A percentile compares a stretch with the other conserved stretches of the same genome.
Evolutionary conservation across 1,140 invertebrate genomes (phyloP).

Genomic region (Heliothis subflexa): DNA sequence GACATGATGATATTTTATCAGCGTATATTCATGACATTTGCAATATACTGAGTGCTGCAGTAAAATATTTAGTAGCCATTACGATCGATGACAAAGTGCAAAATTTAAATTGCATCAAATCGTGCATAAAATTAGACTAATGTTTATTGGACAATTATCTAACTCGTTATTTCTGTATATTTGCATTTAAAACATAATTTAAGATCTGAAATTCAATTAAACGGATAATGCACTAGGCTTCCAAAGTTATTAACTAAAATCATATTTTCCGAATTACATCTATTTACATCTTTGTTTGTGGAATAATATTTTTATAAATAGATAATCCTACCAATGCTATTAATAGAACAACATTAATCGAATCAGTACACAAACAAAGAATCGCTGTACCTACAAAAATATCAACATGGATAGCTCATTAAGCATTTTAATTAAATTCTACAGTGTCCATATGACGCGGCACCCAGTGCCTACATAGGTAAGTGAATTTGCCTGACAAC

Average conservation of each 20-base stretch:
- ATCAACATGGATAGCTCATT: slow-evolving; percentile 10
- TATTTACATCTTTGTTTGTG: too few relatives aligned
- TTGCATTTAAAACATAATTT: too few relatives aligned
- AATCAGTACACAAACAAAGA: not conserved
- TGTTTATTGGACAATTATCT: not conserved
- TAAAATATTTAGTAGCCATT: not conserved
- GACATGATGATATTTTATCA: too few relatives aligned
- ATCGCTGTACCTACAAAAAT: not conserved
- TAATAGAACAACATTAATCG: not conserved
- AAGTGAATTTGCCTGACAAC: slow-evolving; percentile 46
- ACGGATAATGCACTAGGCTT: too few relatives aligned
- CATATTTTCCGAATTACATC: too few relatives aligned
- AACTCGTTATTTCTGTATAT: too few relatives aligned
- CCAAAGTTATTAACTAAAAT: too few relatives aligned
- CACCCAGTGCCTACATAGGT: slow-evolving; percentile 11
- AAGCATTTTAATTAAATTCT: slow-evolving; percentile 40
- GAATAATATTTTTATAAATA: too few relatives aligned
- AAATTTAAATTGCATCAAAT: not conserved
- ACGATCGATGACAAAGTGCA: not conserved
- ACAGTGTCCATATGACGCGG: slow-evolving; percentile 35
- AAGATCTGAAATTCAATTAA: too few relatives aligned
- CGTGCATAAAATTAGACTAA: not conserved
- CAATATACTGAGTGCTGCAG: too few relatives aligned
- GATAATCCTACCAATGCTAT: too few relatives aligned
- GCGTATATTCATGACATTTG: too few relatives aligned